Conservation (phyloP, 2,888 invertebrate genomes). For the Acronicta psi region DNA sequence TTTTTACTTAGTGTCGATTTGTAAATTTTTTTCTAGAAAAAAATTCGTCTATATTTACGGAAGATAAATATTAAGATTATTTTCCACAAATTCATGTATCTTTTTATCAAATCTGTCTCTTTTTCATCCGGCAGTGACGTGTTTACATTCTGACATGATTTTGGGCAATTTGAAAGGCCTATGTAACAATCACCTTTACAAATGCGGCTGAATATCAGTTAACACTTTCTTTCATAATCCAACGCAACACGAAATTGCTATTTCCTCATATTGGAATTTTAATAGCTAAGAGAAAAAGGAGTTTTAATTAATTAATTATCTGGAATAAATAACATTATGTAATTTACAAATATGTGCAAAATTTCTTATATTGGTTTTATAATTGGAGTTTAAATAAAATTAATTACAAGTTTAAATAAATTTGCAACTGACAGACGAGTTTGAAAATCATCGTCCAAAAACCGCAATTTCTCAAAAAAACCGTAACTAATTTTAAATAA, state of each 20-base stretch:
- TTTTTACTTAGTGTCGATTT: no score
- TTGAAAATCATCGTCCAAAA: neutral
- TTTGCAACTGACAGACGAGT: neutral
- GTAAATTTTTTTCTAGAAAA: no score
- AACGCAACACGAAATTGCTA: constrained; percentile 10
- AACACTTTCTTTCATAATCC: constrained; percentile 2
- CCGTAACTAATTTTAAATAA: constrained; percentile 21
- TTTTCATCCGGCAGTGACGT: no score
- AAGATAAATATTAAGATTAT: no score
- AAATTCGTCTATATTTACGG: no score
- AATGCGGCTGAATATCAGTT: neutral
- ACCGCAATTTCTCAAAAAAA: constrained; percentile 1
- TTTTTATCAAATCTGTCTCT: no score
- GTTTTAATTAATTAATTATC: constrained; percentile 27
- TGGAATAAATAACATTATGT: constrained; percentile 54
- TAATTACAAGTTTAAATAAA: constrained; percentile 7
- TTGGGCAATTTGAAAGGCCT: no score
- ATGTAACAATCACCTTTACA: no score
- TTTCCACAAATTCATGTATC: no score
- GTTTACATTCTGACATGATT: no score
- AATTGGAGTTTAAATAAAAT: constrained; percentile 23
- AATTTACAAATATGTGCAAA: constrained; percentile 58
- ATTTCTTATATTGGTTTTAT: constrained; percentile 35
- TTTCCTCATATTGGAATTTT: constrained; percentile 44
- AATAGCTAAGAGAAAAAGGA: constrained; percentile 40